These are phyloP conservation scores for Augochlora pura DNA, from an alignment of 1,140 invertebrate genomes.

Conservation along the genomic window DNA sequence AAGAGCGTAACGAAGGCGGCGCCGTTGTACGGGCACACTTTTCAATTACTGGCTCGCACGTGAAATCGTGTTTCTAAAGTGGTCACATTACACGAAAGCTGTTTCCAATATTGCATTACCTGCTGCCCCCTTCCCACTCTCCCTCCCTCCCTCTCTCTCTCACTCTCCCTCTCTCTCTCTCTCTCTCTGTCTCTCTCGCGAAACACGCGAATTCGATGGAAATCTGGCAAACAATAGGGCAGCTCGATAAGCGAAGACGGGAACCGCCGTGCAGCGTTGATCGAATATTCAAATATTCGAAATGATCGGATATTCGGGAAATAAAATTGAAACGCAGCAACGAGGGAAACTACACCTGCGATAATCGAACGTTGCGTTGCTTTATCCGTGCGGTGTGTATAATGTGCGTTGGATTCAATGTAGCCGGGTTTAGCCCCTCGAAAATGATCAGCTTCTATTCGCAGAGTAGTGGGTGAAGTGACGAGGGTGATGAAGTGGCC, in stretches of 20 bases:
- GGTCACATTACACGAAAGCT: slow-evolving; percentile 6
- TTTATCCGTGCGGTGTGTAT: background rate
- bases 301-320: background rate
- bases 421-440: background rate
- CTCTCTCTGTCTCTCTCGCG: background rate
- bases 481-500: too few species aligned
- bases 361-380: background rate
- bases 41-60: background rate
- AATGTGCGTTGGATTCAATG: background rate
- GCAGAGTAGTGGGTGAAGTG: too few species aligned
- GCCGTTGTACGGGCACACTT: background rate
- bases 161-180: too few species aligned
- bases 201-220: background rate
- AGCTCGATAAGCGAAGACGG: background rate
- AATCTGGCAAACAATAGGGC: slow-evolving; percentile 10
- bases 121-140: background rate
- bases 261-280: background rate
- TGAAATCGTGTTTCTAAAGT: background rate
- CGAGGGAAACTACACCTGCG: background rate
- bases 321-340: background rate
- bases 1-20: background rate
- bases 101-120: slow-evolving; percentile 17
- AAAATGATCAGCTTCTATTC: too few species aligned
- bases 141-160: too few species aligned
- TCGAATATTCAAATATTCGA: slow-evolving; percentile 6